Conservation (phyloP, 2,797 vertebrate genomes). For the Anguilla pacifica region DNA sequence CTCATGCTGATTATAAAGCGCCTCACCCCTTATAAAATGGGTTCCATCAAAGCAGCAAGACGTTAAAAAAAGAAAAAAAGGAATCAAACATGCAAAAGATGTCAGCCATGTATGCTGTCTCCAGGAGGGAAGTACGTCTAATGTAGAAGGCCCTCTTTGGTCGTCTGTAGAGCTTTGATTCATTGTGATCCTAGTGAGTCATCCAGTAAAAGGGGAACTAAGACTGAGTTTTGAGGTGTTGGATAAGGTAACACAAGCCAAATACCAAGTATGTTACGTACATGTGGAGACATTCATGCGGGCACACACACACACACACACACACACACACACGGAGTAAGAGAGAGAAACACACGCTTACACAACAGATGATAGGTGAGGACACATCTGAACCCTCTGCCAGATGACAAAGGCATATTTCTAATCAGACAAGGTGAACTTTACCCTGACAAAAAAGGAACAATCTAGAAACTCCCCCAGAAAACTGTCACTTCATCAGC, state of each 20-base stretch:
- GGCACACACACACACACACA: neutral
- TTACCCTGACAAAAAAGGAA: too few species aligned
- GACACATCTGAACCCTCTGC: neutral
- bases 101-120: neutral
- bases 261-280: neutral
- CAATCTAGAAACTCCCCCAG: neutral
- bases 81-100: neutral
- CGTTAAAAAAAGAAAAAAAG: neutral
- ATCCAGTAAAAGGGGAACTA: neutral
- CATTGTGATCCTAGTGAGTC: neutral
- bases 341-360: neutral
- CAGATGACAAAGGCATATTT: neutral
- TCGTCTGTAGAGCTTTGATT: slow-evolving; percentile 1
- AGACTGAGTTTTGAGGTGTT: neutral
- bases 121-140: neutral
- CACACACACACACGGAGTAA: neutral
- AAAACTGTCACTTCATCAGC: neutral
- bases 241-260: slow-evolving; percentile 1
- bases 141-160: neutral
- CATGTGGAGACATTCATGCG: neutral
- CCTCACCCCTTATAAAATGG: neutral
- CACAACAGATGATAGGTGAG: neutral
- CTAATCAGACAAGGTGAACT: slow-evolving; percentile 1
- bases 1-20: neutral
- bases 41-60: neutral